A percentile compares a stretch with the other conserved stretches of the same genome.
phyloP scores from a whole-genome alignment of 2,113 vertebrate genomes.

The Pseudorectes ferrugineus region DNA sequence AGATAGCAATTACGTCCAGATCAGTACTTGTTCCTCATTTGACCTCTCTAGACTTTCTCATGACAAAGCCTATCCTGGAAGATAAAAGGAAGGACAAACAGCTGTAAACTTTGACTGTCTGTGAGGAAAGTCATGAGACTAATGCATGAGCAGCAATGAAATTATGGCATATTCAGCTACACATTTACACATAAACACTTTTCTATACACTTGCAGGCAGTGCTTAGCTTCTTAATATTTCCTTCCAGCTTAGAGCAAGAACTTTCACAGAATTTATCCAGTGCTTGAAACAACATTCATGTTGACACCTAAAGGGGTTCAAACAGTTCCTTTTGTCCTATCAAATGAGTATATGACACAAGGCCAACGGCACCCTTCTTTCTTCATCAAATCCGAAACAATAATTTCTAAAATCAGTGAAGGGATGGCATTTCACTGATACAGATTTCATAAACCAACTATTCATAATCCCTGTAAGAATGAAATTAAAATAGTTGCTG shows the following conservation, averaged over 20 bases:
- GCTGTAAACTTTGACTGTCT: background rate
- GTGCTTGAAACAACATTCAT: background rate
- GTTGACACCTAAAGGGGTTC: background rate
- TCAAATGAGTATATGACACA: background rate
- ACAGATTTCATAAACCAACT: background rate
- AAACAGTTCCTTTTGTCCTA: background rate
- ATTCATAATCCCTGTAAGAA: background rate
- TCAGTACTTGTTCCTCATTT: background rate
- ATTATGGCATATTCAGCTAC: background rate
- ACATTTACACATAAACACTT: background rate
- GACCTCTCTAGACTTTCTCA: background rate
- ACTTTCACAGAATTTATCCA: background rate
- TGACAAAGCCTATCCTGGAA: background rate
- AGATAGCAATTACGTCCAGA: fast-evolving
- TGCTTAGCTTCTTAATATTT: background rate
- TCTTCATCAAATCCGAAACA: background rate
- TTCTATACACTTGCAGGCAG: background rate
- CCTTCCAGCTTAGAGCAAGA: background rate
- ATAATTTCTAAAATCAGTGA: background rate
- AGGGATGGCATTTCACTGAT: background rate
- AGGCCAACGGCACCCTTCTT: background rate
- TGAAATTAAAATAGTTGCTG: background rate
- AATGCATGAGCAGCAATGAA: background rate
- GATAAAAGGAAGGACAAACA: background rate
- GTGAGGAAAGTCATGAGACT: background rate